These are phyloP conservation scores for Lucilia cuprina DNA, from an alignment of 1,140 invertebrate genomes.

Conservation along the genomic window DNA sequence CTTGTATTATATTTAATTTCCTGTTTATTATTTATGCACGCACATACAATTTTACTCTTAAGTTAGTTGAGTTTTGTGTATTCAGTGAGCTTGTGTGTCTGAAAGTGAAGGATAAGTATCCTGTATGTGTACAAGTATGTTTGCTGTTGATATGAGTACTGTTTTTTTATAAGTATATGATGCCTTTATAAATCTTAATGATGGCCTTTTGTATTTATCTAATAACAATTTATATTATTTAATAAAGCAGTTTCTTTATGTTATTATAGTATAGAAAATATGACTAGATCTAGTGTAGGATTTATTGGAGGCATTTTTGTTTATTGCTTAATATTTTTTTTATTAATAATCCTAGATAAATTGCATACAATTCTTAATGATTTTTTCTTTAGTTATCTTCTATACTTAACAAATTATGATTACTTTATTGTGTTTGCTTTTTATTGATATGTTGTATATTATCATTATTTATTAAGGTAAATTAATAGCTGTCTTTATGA, in stretches of 20 bases:
- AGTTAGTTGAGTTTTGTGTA: too few relatives aligned
- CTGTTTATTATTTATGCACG: not conserved
- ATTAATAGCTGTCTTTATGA: not conserved
- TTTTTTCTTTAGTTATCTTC: not conserved
- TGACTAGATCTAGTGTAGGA: too few relatives aligned
- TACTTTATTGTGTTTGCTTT: too few relatives aligned
- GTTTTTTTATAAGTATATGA: not conserved
- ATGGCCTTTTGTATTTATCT: not conserved
- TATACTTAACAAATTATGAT: too few relatives aligned
- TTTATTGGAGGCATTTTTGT: not conserved
- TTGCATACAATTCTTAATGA: not conserved
- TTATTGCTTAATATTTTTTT: not conserved
- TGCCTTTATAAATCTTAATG: not conserved
- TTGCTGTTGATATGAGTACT: too few relatives aligned
- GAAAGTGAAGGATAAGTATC: not conserved
- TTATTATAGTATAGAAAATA: too few relatives aligned
- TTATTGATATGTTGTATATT: too few relatives aligned
- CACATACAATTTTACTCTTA: not conserved
- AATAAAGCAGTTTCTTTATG: too few relatives aligned
- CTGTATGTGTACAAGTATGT: not conserved
- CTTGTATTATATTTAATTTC: not conserved
- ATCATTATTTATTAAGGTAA: not conserved
- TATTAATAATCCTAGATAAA: not conserved
- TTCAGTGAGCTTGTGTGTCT: too few relatives aligned
- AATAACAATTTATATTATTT: too few relatives aligned